Conservation (phyloP, 2,113 vertebrate species). For the Gasterosteus nipponicus region DNA sequence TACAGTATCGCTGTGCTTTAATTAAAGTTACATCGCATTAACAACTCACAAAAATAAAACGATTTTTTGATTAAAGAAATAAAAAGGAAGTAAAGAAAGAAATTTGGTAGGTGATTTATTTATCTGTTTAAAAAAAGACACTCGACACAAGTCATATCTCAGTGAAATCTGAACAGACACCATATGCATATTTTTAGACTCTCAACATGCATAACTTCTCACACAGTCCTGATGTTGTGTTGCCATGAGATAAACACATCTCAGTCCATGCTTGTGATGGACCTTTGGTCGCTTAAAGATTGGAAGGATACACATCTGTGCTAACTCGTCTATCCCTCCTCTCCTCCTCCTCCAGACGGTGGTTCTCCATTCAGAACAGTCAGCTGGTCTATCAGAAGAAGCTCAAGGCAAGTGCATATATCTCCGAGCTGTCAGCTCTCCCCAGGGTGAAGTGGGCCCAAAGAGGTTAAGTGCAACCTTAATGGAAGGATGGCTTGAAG, state of each 20-base stretch:
- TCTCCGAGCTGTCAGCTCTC: neutral
- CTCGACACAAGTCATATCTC: neutral
- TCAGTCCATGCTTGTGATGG: neutral
- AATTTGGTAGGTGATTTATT: neutral
- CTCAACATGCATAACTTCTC: neutral
- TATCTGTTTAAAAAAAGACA: neutral
- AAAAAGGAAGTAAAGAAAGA: neutral
- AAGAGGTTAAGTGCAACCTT: slow-evolving; percentile 55
- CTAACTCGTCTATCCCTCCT: slow-evolving; percentile 34
- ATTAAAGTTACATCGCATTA: neutral
- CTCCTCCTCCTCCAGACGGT: slow-evolving; percentile 82
- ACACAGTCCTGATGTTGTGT: neutral
- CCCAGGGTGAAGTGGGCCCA: slow-evolving; percentile 4
- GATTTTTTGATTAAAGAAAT: neutral
- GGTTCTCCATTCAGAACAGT: slow-evolving; percentile 99
- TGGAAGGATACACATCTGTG: slow-evolving; percentile 35
- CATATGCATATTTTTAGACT: neutral
- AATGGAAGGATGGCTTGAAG: slow-evolving; percentile 4
- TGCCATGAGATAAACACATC: slow-evolving; percentile 14
- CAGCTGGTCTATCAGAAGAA: slow-evolving; percentile 99
- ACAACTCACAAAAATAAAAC: neutral
- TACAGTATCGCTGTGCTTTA: neutral
- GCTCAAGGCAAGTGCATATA: slow-evolving; percentile 86
- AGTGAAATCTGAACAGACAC: neutral
- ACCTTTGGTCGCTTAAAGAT: neutral